phyloP scores from a whole-genome alignment of 2,797 vertebrate species.

The Knipowitschia caucasica region DNA sequence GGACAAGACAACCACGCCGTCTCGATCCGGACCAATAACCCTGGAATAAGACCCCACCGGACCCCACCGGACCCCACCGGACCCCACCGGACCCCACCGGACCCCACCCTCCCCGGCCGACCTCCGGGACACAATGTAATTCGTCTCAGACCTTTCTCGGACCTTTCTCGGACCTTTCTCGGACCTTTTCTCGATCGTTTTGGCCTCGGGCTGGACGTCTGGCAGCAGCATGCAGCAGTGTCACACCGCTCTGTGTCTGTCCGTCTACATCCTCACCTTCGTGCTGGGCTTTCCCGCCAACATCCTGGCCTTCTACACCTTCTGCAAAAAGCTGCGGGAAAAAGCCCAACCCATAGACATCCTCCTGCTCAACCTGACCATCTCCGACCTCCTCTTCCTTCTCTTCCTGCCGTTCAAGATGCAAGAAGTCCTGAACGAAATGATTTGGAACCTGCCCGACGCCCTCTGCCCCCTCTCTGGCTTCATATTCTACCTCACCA shows the following conservation, averaged over 20 bases:
- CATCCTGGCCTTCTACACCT: conserved; percentile 71
- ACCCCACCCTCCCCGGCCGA: conserved; percentile 12
- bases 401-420: conserved; percentile 83
- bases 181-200: background rate
- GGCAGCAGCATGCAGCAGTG: conserved; percentile 62
- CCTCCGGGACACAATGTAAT: conserved; percentile 41
- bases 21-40: conserved; percentile 55
- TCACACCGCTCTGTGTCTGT: conserved; percentile 66
- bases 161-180: background rate
- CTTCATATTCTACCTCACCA: conserved; percentile 83
- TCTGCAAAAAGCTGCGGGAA: conserved; percentile 72
- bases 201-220: no score
- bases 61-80: background rate
- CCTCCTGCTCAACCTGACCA: conserved; percentile 80
- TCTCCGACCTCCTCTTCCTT: conserved; percentile 83
- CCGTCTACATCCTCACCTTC: conserved; percentile 77
- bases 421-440: conserved; percentile 68
- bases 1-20: conserved; percentile 50
- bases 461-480: conserved; percentile 75
- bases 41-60: conserved; percentile 33
- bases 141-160: conserved; percentile 18
- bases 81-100: conserved; percentile 16
- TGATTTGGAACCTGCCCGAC: conserved; percentile 74
- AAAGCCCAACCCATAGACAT: conserved; percentile 79
- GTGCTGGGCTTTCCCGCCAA: conserved; percentile 69